phyloP scores from a whole-genome alignment of 2,797 vertebrate genomes.

The Nothura maculosa region DNA sequence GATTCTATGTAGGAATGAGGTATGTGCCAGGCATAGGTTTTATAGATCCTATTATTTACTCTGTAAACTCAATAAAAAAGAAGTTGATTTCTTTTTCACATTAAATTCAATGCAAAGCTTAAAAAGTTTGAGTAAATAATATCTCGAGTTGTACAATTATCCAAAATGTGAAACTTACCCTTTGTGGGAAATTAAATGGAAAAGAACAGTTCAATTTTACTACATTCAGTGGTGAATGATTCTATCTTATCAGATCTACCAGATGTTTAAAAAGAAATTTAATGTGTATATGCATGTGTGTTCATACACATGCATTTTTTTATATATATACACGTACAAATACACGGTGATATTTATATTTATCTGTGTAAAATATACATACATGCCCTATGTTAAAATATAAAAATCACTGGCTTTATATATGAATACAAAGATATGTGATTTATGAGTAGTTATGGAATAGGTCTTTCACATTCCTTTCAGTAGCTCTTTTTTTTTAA shows the following conservation, averaged over 20 bases:
- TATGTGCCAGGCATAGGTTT: neutral
- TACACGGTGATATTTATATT: neutral
- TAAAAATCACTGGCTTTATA: accelerated
- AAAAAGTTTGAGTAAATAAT: neutral
- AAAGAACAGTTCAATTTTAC: neutral
- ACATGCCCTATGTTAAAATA: neutral
- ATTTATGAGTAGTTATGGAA: neutral
- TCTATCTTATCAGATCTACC: neutral
- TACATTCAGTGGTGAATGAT: neutral
- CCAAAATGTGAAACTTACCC: neutral
- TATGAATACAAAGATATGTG: neutral
- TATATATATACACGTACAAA: neutral
- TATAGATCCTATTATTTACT: neutral
- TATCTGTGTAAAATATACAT: neutral
- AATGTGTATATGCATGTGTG: neutral
- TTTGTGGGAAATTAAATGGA: neutral
- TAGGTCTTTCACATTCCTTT: neutral
- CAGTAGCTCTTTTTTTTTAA: neutral
- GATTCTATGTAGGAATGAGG: neutral
- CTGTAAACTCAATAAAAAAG: neutral
- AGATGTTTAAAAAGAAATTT: neutral
- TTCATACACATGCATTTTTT: accelerated
- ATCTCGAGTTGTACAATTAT: neutral
- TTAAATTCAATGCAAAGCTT: neutral
- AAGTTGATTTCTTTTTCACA: neutral